A percentile compares a stretch with the other conserved stretches of the same genome.
Evolutionary conservation across 2,113 vertebrate species (phyloP).

Genomic region (Tauraco erythrolophus): DNA sequence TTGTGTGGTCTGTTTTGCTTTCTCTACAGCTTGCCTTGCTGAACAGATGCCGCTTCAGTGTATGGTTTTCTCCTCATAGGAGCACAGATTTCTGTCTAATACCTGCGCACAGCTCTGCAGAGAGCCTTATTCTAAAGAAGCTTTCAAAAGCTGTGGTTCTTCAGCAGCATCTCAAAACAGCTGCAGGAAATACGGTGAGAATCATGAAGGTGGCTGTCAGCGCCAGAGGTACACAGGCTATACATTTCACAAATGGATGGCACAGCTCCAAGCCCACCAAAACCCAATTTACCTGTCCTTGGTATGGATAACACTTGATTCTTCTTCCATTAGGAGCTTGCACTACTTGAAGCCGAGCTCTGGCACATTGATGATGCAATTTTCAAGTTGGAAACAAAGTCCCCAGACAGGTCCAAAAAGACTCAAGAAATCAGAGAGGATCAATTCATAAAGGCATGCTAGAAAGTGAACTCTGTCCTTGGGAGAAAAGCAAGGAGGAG

Average conservation of each 20-base stretch:
- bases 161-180: neutral
- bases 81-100: neutral
- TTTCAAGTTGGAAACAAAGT: neutral
- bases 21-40: neutral
- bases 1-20: neutral
- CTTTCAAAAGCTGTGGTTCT: neutral
- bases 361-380: neutral
- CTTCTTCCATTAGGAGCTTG: neutral
- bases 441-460: neutral
- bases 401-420: neutral
- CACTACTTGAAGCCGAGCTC: neutral
- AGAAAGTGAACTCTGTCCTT: neutral
- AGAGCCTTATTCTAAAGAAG: neutral
- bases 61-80: rapidly evolving
- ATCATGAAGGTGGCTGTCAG: neutral
- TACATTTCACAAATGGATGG: neutral
- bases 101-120: neutral
- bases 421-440: neutral
- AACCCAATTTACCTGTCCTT: neutral
- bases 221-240: neutral
- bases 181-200: neutral
- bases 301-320: neutral
- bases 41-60: neutral
- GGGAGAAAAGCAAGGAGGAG: neutral
- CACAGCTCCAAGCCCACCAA: neutral